phyloP scores from a whole-genome alignment of 2,113 vertebrate species.

The Amazona guildingii region DNA sequence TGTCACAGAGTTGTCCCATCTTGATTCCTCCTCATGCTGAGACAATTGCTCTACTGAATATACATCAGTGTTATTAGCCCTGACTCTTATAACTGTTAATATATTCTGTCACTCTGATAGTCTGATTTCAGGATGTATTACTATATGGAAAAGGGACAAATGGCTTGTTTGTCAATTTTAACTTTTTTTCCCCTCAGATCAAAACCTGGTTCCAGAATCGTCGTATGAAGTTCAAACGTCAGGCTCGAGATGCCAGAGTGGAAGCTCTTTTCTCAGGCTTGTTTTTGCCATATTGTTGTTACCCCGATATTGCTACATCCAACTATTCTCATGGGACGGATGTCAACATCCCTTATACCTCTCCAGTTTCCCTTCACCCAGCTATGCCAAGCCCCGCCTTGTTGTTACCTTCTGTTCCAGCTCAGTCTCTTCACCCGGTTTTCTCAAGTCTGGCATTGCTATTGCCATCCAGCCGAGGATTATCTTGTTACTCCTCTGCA shows the following conservation, averaged over 20 bases:
- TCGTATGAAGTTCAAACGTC: conserved; percentile 88
- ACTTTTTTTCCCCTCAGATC: conserved; percentile 66
- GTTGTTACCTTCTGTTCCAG: not conserved
- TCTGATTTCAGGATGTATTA: not conserved
- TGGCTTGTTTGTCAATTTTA: not conserved
- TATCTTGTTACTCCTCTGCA: not conserved
- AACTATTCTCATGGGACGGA: not conserved
- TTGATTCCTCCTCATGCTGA: not conserved
- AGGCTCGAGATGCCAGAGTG: conserved; percentile 76
- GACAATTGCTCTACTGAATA: not conserved
- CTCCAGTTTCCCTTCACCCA: not conserved
- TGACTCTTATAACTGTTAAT: not conserved
- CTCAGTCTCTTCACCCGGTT: not conserved
- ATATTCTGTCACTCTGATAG: not conserved
- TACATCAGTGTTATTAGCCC: not conserved
- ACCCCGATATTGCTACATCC: not conserved
- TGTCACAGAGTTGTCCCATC: not conserved
- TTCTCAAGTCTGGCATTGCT: not conserved
- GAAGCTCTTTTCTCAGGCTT: conserved; percentile 71
- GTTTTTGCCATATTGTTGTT: conserved; percentile 14
- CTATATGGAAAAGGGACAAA: not conserved
- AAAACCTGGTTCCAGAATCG: conserved; percentile 92
- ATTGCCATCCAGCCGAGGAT: not conserved
- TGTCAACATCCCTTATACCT: not conserved
- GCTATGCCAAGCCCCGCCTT: not conserved